These are phyloP conservation scores for Pogonophryne albipinna DNA, from an alignment of 2,797 vertebrate species.

Conservation along the genomic window DNA sequence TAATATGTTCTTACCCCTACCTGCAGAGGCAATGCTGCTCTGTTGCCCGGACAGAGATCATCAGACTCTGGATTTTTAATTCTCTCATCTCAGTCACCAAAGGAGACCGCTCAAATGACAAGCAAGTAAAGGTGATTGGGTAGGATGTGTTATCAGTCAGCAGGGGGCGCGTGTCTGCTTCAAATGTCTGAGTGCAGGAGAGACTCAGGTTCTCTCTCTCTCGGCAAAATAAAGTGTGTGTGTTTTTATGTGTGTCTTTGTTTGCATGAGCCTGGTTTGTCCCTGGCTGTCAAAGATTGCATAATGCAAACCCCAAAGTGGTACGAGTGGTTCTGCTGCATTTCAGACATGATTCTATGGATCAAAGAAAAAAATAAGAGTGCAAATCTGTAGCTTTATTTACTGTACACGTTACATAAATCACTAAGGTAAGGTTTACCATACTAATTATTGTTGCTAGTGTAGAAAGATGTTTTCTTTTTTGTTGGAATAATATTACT, in stretches of 20 bases:
- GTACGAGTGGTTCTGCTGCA: not conserved
- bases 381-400: too few relatives aligned
- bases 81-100: not conserved
- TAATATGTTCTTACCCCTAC: too few relatives aligned
- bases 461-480: too few relatives aligned
- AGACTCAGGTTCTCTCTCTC: constrained; percentile 66
- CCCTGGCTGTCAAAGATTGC: constrained; percentile 43
- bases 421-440: too few relatives aligned
- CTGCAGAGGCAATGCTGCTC: too few relatives aligned
- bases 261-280: constrained; percentile 29
- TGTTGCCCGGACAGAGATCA: too few relatives aligned
- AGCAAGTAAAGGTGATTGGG: not conserved
- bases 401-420: too few relatives aligned
- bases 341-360: not conserved
- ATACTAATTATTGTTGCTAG: too few relatives aligned
- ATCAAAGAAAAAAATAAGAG: not conserved
- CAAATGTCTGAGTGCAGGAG: constrained; percentile 74
- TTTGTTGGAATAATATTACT: too few relatives aligned
- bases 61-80: not conserved
- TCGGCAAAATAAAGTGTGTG: constrained; percentile 45
- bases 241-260: too few relatives aligned
- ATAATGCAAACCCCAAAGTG: constrained; percentile 39
- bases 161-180: not conserved
- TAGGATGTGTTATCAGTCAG: not conserved
- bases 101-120: not conserved